Evolutionary conservation across 1,140 invertebrate species (phyloP).

Genomic region (Hyles vespertilio): DNA sequence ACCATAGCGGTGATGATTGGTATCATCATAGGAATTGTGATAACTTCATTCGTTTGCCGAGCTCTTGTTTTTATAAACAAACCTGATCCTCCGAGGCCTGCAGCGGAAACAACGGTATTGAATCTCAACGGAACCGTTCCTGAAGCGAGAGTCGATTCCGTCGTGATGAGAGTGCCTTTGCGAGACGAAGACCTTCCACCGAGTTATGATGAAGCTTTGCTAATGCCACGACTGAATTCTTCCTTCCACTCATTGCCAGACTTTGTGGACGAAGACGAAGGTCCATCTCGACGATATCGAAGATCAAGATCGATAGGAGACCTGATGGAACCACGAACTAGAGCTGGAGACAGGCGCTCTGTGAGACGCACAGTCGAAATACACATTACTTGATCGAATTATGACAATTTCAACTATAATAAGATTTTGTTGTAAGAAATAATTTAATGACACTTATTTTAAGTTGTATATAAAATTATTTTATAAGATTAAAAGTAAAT

Average conservation of each 20-base stretch:
- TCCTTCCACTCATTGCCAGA: conserved; percentile 78
- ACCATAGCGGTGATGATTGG: conserved; percentile 78
- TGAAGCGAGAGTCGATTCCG: conserved; percentile 53
- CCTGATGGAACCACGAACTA: conserved; percentile 47
- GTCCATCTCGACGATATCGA: conserved; percentile 28
- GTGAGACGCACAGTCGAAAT: conserved; percentile 49
- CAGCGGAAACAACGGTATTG: conserved; percentile 64
- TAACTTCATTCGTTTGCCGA: conserved; percentile 73
- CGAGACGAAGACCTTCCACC: conserved; percentile 80
- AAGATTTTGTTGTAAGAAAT: conserved; percentile 2
- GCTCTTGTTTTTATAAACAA: conserved; percentile 73
- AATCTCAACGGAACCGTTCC: conserved; percentile 75
- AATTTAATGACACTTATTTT: not conserved
- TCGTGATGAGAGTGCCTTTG: conserved; percentile 71
- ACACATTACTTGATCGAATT: conserved; percentile 17
- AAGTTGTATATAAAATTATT: not conserved
- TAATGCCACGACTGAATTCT: conserved; percentile 79
- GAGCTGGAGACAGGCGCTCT: conserved; percentile 50
- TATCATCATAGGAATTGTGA: conserved; percentile 70
- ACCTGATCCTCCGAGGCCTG: conserved; percentile 66
- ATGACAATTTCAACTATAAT: not conserved
- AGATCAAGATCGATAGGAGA: conserved; percentile 65
- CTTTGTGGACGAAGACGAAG: conserved; percentile 55
- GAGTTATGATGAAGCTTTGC: conserved; percentile 83
- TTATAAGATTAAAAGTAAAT: too few relatives aligned